A percentile compares a stretch with the other conserved stretches of the same genome.
phyloP scores from a whole-genome alignment of 1,140 invertebrate genomes.

The Platyscapa corneri region DNA sequence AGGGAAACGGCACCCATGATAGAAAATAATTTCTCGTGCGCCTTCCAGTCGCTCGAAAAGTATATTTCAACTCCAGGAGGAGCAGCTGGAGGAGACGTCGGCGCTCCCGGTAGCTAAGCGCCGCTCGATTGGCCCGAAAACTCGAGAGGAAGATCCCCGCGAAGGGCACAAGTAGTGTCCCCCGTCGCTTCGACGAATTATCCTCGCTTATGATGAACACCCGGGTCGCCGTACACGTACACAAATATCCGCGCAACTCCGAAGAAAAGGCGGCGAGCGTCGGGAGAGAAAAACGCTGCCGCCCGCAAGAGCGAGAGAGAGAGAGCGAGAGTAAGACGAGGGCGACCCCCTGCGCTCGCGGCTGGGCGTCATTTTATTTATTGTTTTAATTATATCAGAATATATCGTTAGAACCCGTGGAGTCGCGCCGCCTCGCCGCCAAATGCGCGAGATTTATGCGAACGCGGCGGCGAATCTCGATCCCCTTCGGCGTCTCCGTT shows the following conservation, averaged over 20 bases:
- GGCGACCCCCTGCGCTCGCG: conserved; percentile 72
- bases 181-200: conserved; percentile 57
- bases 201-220: conserved; percentile 60
- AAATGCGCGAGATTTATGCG: conserved; percentile 72
- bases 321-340: conserved; percentile 46
- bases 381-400: conserved; percentile 76
- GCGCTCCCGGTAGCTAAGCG: conserved; percentile 34
- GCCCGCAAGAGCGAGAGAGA: conserved; percentile 54
- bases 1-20: too few relatives aligned
- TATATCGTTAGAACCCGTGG: conserved; percentile 74
- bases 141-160: conserved; percentile 38
- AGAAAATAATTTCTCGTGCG: not conserved
- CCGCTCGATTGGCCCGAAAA: conserved; percentile 54
- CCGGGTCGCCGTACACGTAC: conserved; percentile 60
- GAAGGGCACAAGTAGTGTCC: conserved; percentile 15
- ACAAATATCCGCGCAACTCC: conserved; percentile 23
- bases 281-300: conserved; percentile 53
- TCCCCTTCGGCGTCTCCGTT: conserved; percentile 30
- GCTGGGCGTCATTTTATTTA: conserved; percentile 75
- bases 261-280: conserved; percentile 48
- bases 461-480: conserved; percentile 49
- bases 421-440: conserved; percentile 61
- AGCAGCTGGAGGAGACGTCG: too few relatives aligned
- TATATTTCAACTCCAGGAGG: too few relatives aligned
- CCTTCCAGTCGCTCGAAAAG: not conserved